Base-by-base conservation (phyloP, 2,888 invertebrate species). In the Nephrotoma appendiculata region DNA sequence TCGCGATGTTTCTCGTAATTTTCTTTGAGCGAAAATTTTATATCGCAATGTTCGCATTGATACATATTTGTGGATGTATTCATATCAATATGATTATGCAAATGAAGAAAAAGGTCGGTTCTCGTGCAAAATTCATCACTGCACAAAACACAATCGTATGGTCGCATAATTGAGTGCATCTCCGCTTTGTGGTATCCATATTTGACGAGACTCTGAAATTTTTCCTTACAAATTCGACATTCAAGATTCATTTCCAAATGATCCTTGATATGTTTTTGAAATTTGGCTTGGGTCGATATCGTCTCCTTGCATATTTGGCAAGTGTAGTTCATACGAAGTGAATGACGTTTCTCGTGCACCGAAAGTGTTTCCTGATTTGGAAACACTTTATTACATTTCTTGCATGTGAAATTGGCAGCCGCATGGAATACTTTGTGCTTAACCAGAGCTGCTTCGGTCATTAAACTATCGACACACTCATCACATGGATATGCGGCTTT, bases 171-270 rank as follows among this genome's bases (percentile, higher is more conserved):
- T 41, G 71, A 71, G 83, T 87, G 87, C 85, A 86, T 87, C 45
- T 87, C 87, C 19, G 86, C 87, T 83, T 87, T 87, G 43, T 87
- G 87, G 31, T 87, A 87, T 9, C 87, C 87, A 19, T 87, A 87
- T 83, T 85, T 86, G 9, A 87, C 87, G 5, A 87, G 57, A 83
- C 86, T 87, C 48, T 85, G 41, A 15, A 87, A 87, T 86, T 71
- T 83, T 41, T 86, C 83, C 42, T 87, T 44, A 44, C 87, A 87
- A 19, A 87, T 85, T 5, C 15, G 7, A 31, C 87, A 87, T 42
- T 85, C 84, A n/a, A 87, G 43, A 71, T 87, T 84, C 0, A 31
- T 71, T 83, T 87, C 87, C 15, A 87, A 57, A 86, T 87, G 87
- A 83, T 87, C 71, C 42, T 86, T 86, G 11, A 87, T 85, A 83